These are phyloP conservation scores for Phaethornis superciliosus DNA, from an alignment of 2,113 vertebrate species.

Conservation along the genomic window DNA sequence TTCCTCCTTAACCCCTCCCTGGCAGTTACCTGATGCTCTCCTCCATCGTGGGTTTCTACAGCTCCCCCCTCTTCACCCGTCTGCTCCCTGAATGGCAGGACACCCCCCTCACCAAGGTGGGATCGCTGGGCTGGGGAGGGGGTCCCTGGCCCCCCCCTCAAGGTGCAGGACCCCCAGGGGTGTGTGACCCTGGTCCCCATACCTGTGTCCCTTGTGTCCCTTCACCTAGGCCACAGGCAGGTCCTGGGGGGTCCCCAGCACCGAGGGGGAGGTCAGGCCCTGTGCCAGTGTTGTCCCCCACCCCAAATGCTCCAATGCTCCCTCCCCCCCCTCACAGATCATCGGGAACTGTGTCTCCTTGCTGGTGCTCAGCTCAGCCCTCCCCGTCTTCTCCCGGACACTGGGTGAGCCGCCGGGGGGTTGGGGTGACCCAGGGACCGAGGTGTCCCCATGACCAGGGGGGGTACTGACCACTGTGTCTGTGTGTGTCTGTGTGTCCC, in stretches of 20 bases:
- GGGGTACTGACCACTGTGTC: too few relatives aligned
- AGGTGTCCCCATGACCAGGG: background rate
- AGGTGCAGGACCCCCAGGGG: too few relatives aligned
- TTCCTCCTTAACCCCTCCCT: slow-evolving; percentile 48
- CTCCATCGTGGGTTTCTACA: slow-evolving; percentile 95
- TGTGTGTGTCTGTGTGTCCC: too few relatives aligned
- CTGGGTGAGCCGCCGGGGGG: slow-evolving; percentile 81
- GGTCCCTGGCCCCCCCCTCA: too few relatives aligned
- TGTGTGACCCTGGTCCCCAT: background rate
- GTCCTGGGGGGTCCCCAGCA: too few relatives aligned
- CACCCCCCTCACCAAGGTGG: slow-evolving; percentile 93
- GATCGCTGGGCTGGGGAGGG: background rate
- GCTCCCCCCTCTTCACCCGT: slow-evolving; percentile 87
- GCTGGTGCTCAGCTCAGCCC: slow-evolving; percentile 93
- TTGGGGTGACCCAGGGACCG: too few relatives aligned
- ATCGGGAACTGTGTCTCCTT: slow-evolving; percentile 96
- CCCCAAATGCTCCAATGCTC: too few relatives aligned
- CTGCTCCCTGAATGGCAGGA: slow-evolving; percentile 86
- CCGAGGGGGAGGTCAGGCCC: background rate
- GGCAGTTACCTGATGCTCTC: slow-evolving; percentile 93
- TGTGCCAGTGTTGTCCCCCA: background rate
- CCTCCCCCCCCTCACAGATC: slow-evolving; percentile 76
- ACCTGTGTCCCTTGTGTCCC: accelerated
- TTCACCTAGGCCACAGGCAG: too few relatives aligned
- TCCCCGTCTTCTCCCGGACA: slow-evolving; percentile 94